Base-by-base conservation (phyloP, 2,888 invertebrate genomes). In the Microplitis manilae region DNA sequence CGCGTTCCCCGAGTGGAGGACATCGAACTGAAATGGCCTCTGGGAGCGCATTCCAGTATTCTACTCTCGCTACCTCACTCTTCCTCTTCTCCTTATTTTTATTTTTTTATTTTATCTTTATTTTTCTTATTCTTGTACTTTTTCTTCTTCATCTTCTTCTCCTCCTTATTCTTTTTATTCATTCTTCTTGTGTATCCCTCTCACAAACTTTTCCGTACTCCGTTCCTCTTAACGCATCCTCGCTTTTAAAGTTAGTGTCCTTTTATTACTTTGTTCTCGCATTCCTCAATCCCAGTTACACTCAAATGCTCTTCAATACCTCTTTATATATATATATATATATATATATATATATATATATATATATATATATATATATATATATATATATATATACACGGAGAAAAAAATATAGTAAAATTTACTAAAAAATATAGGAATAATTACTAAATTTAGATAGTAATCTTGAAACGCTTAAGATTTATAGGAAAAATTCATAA, bases 21-120 rank as follows among this genome's bases (percentile, higher is more conserved):
- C 88, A 88, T 88, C 88, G 88, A 88, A 88, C 88, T 87, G 88
- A 87, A 88, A 88, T 88, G 88, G 87, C 88, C 88, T 88, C 87
- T 87, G 87, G 87, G 85, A 88, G 88, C 86, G 87, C 88, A 88
- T 88, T 88, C 88, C 88, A 88, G 88, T 88, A 88, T 87, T 88
- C 87, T 86, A 87, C 87, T 88, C 88, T 87, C 87, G 87, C 87
- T 88, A 85, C 86, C 86, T 87, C 70, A 70, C 73, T 73, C 84
- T 72, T 81, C 81, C 73, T 80, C 71, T 76, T 79, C 71, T 77
- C 76, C 71, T 77, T 77, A 77, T 75, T 68, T 61, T 65, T 77
- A 76, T 68, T 77, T 60, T 41, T 77, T 72, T 73, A 61, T 74
- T 73, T 78, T 74, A 15, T 69, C 59, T 73, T 65, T 39, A 9